These are phyloP conservation scores for Phenacoccus solenopsis DNA, from an alignment of 1,140 invertebrate genomes.

Conservation along the genomic window DNA sequence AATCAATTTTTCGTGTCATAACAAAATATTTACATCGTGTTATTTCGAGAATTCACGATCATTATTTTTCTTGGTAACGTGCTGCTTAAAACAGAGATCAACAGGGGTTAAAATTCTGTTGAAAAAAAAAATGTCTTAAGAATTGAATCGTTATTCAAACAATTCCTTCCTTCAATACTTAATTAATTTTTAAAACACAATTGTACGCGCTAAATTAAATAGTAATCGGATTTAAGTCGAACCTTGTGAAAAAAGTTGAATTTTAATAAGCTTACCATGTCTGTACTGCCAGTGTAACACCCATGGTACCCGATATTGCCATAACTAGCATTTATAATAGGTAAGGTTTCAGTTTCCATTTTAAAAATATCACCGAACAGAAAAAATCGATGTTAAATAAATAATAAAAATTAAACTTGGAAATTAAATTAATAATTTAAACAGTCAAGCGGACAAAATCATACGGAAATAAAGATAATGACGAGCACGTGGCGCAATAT, in stretches of 20 bases:
- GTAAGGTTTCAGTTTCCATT: constrained; percentile 13
- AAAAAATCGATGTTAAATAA: neutral
- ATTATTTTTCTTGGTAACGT: too few species aligned
- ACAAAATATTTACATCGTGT: too few species aligned
- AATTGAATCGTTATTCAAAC: too few species aligned
- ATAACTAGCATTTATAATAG: neutral
- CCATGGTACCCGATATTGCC: neutral
- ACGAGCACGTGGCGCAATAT: constrained; percentile 7
- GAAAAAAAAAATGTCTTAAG: too few species aligned
- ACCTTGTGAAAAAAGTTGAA: neutral
- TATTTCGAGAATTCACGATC: too few species aligned
- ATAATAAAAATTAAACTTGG: neutral
- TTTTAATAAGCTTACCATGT: neutral
- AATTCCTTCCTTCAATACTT: too few species aligned
- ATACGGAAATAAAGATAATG: neutral
- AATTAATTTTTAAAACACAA: neutral
- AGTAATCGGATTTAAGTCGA: neutral
- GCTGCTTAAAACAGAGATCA: too few species aligned
- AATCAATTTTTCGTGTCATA: too few species aligned
- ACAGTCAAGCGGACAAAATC: neutral
- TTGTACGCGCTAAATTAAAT: neutral
- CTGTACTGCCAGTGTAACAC: neutral
- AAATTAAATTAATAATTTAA: neutral
- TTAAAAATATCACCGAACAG: neutral
- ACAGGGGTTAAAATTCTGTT: too few species aligned